phyloP scores from a whole-genome alignment of 2,113 vertebrate species.

The Helogale parvula region DNA sequence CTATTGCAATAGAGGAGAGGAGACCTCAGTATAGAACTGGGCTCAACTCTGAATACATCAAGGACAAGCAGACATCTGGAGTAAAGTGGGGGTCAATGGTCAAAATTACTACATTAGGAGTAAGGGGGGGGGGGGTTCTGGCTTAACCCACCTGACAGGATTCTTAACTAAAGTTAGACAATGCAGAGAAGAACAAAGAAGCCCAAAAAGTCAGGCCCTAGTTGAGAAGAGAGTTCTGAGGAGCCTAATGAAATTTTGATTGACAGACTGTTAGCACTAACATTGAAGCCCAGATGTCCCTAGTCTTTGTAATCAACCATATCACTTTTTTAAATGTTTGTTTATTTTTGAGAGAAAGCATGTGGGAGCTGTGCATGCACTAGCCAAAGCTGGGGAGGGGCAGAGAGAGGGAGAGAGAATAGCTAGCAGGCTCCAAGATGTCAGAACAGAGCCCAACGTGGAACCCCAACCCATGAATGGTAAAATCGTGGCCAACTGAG shows the following conservation, averaged over 20 bases:
- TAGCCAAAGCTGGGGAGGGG: too few species aligned
- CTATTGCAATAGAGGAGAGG: neutral
- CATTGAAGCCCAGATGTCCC: neutral
- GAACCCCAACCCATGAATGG: too few species aligned
- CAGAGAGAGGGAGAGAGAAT: too few species aligned
- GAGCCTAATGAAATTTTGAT: neutral
- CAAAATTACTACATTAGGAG: neutral
- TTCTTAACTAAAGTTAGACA: neutral
- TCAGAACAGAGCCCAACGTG: too few species aligned
- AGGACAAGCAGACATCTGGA: neutral
- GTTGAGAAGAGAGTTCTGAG: neutral
- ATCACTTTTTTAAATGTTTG: too few species aligned
- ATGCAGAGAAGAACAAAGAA: neutral
- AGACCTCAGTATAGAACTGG: neutral
- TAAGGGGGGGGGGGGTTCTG: neutral
- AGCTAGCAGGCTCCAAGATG: too few species aligned
- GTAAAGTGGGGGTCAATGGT: too few species aligned
- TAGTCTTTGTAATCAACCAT: neutral
- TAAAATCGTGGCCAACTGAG: too few species aligned
- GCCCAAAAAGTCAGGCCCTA: neutral
- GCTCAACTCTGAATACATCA: neutral
- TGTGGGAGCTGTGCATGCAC: too few species aligned
- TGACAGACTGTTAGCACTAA: neutral
- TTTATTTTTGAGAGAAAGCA: too few species aligned
- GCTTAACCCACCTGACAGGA: neutral